These are phyloP conservation scores for Microdon myrmicae DNA, from an alignment of 2,888 invertebrate genomes.

Conservation along the genomic window DNA sequence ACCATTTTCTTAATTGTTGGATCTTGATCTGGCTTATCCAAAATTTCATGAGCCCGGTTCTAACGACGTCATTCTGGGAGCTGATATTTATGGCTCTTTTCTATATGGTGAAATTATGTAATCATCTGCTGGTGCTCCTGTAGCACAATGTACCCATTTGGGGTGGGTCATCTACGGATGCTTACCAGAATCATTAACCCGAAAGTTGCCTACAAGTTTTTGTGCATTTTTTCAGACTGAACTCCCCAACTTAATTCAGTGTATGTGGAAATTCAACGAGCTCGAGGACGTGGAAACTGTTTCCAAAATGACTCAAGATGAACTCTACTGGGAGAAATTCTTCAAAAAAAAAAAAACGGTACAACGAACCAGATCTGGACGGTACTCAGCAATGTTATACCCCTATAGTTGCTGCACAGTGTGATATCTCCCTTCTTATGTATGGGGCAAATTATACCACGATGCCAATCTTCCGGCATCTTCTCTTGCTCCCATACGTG, in stretches of 20 bases:
- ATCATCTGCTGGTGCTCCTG: not conserved
- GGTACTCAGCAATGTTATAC: too few species aligned
- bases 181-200: slow-evolving; percentile 1
- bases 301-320: too few species aligned
- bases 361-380: too few species aligned
- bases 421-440: too few species aligned
- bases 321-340: too few species aligned
- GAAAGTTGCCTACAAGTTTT: not conserved
- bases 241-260: slow-evolving; percentile 20
- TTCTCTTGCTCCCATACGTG: too few species aligned
- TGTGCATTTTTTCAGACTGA: slow-evolving; percentile 12
- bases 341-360: too few species aligned
- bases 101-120: slow-evolving; percentile 15
- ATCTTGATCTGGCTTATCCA: too few species aligned
- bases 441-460: too few species aligned
- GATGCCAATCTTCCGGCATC: too few species aligned
- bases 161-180: slow-evolving; percentile 10
- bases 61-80: slow-evolving; percentile 24
- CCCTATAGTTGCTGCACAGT: too few species aligned
- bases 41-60: slow-evolving; percentile 23
- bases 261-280: slow-evolving; percentile 36
- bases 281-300: slow-evolving; percentile 15
- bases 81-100: slow-evolving; percentile 9
- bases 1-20: slow-evolving; percentile 10
- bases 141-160: slow-evolving; percentile 13